A percentile compares a stretch with the other conserved stretches of the same genome.
Evolutionary conservation across 2,113 vertebrate genomes (phyloP).

Genomic region (Tyrannus savana): DNA sequence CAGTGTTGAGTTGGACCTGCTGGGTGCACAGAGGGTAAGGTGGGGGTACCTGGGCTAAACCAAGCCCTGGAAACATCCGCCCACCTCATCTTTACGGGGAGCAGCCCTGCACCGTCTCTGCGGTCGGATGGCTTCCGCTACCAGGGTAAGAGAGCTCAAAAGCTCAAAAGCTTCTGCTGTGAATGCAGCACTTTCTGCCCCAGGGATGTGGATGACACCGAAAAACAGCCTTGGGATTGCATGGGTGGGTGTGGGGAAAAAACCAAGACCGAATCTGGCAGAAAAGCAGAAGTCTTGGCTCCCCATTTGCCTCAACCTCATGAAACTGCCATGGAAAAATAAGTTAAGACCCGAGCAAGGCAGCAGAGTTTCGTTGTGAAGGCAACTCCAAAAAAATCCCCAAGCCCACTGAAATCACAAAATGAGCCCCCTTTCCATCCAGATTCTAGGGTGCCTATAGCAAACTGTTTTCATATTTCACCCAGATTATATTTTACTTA

Average conservation of each 20-base stretch:
- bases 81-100: neutral
- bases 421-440: neutral
- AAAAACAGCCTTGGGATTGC: neutral
- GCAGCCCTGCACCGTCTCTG: neutral
- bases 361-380: neutral
- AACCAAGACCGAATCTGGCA: neutral
- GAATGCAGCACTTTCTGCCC: neutral
- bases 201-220: neutral
- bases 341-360: neutral
- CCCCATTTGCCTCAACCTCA: neutral
- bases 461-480: neutral
- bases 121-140: neutral
- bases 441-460: neutral
- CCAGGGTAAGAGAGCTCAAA: neutral
- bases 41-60: neutral
- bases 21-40: neutral
- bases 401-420: neutral
- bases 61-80: neutral
- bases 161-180: neutral
- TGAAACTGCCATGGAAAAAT: constrained; percentile 14
- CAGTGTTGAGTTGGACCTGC: rapidly evolving
- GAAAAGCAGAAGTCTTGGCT: constrained; percentile 44
- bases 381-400: neutral
- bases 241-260: neutral
- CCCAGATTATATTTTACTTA: neutral